Evolutionary conservation across 2,113 vertebrate species (phyloP).

Genomic region (Hippocampus mohnikei): DNA sequence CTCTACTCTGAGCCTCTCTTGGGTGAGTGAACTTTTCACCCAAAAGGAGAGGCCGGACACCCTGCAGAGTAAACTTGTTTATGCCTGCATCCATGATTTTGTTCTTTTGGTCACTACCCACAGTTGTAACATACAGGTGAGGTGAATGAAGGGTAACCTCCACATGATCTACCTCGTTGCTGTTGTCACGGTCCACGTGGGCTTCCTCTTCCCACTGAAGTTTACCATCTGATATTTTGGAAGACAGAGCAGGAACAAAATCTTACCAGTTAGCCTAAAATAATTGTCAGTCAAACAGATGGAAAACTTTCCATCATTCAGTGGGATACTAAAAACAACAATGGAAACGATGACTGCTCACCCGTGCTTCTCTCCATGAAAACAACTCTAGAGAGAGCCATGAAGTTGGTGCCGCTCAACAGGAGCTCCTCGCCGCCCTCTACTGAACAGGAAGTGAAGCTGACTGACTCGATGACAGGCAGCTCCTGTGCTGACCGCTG

Average conservation of each 20-base stretch:
- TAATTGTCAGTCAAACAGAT: not conserved
- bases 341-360: slow-evolving; percentile 32
- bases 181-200: slow-evolving; percentile 79
- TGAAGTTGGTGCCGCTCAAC: slow-evolving; percentile 82
- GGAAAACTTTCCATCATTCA: not conserved
- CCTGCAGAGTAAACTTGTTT: not conserved
- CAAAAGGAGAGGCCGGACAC: not conserved
- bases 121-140: not conserved
- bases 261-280: not conserved
- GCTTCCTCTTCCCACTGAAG: slow-evolving; percentile 90
- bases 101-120: not conserved
- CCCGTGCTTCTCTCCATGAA: slow-evolving; percentile 88
- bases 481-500: slow-evolving; percentile 92
- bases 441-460: slow-evolving; percentile 79
- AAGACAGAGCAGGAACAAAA: slow-evolving; percentile 4
- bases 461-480: slow-evolving; percentile 85
- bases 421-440: slow-evolving; percentile 84
- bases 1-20: not conserved
- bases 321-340: not conserved
- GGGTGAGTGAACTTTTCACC: not conserved
- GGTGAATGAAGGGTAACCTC: not conserved
- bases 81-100: not conserved
- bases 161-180: slow-evolving; percentile 76
- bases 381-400: slow-evolving; percentile 84
- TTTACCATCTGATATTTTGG: slow-evolving; percentile 77